phyloP scores from a whole-genome alignment of 1,140 invertebrate genomes.

The Drosophila ambigua region DNA sequence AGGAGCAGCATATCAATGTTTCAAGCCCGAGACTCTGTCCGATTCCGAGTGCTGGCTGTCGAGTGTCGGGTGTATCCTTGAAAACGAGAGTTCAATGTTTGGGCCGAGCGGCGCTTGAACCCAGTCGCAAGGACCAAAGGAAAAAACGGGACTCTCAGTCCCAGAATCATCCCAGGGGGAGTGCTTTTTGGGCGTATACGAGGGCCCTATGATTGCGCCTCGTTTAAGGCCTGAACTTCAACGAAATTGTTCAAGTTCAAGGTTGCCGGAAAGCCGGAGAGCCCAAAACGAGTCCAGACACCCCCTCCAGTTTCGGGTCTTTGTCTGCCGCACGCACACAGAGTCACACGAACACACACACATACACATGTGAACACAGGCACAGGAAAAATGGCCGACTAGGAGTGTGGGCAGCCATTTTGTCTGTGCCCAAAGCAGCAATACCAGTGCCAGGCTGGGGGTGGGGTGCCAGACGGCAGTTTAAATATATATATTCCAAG shows the following conservation, averaged over 20 bases:
- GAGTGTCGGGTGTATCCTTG: conserved; percentile 64
- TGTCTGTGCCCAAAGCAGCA: conserved; percentile 47
- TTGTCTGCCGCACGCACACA: conserved; percentile 63
- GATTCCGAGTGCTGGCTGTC: conserved; percentile 10
- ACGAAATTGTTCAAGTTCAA: conserved; percentile 75
- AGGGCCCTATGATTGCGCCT: conserved; percentile 46
- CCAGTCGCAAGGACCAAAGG: conserved; percentile 30
- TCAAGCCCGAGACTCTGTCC: conserved; percentile 41
- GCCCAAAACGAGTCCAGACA: conserved; percentile 29
- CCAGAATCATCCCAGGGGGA: conserved; percentile 12
- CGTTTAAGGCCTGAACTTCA: conserved; percentile 67
- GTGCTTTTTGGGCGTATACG: conserved; percentile 8
- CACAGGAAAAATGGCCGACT: conserved; percentile 43
- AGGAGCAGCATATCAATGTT: conserved; percentile 37
- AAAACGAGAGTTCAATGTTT: conserved; percentile 80
- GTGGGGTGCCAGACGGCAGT: conserved; percentile 36
- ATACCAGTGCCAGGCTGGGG: conserved; percentile 17
- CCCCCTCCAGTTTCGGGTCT: conserved; percentile 36
- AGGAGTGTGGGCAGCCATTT: conserved; percentile 63
- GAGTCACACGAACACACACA: not conserved
- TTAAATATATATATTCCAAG: conserved; percentile 23
- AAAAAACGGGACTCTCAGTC: conserved; percentile 27
- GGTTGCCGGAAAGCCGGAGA: conserved; percentile 71
- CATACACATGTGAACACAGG: conserved; percentile 9
- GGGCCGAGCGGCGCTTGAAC: conserved; percentile 68